These are phyloP conservation scores for Phragmatobia fuliginosa DNA, from an alignment of 2,888 invertebrate species.

Conservation along the genomic window DNA sequence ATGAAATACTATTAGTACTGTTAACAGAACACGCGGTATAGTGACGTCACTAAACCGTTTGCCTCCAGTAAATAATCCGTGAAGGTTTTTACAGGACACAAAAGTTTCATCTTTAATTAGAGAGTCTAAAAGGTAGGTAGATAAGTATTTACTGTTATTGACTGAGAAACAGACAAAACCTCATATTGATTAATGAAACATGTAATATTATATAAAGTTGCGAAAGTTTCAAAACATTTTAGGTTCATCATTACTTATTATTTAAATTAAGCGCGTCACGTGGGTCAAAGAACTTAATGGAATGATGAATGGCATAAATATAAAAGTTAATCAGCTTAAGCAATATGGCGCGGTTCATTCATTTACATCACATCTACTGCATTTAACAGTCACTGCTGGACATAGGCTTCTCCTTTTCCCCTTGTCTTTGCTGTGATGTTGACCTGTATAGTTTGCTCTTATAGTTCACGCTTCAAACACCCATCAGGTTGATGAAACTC, in stretches of 20 bases:
- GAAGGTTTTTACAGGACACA: background rate
- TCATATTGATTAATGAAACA: background rate
- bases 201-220: background rate
- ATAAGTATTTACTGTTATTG: background rate
- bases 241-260: background rate
- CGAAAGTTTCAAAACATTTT: background rate
- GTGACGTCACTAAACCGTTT: too few species aligned
- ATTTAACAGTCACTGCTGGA: too few species aligned
- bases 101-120: too few species aligned
- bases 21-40: too few species aligned
- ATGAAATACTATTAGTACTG: too few species aligned
- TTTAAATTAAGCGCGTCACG: background rate
- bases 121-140: background rate
- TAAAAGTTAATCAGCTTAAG: background rate
- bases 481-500: too few species aligned
- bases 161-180: background rate
- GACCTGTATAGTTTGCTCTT: too few species aligned
- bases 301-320: conserved; percentile 1
- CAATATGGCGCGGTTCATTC: background rate
- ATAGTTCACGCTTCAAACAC: too few species aligned
- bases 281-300: background rate
- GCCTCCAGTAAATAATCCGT: background rate
- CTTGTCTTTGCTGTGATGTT: too few species aligned
- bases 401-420: too few species aligned
- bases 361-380: background rate